Percentiles rank a stretch among this genome's conserved stretches.
Conservation (phyloP, 2,888 invertebrate genomes). For the Lepas anatifera region DNA sequence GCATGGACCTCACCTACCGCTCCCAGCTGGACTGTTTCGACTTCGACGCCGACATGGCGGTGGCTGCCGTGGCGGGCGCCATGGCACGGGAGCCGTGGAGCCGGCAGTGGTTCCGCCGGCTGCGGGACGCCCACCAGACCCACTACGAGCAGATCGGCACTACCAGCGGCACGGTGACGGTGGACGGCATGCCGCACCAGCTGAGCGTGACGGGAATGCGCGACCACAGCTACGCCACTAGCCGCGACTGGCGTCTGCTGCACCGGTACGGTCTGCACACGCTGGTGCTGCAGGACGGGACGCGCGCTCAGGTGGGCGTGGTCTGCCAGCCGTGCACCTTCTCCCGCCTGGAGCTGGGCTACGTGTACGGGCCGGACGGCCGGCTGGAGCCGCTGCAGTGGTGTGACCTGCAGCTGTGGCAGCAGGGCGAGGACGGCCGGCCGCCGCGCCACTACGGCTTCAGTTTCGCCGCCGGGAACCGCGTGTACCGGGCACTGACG, state of each 20-base stretch:
- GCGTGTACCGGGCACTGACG: slow-evolving; percentile 42
- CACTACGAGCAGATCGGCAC: slow-evolving; percentile 72
- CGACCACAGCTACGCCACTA: slow-evolving; percentile 65
- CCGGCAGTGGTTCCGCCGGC: slow-evolving; percentile 48
- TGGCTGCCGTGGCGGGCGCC: slow-evolving; percentile 51
- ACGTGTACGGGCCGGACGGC: slow-evolving; percentile 42
- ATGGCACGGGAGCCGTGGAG: slow-evolving; percentile 65
- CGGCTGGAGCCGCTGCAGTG: slow-evolving; percentile 39
- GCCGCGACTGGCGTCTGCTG: slow-evolving; percentile 59
- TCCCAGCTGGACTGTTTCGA: slow-evolving; percentile 53
- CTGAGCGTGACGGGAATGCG: slow-evolving; percentile 52
- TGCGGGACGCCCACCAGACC: slow-evolving; percentile 57
- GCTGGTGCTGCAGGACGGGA: slow-evolving; percentile 56
- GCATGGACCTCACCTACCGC: slow-evolving; percentile 49
- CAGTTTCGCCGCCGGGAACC: slow-evolving; percentile 43
- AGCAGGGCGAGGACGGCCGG: slow-evolving; percentile 47
- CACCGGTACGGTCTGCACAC: slow-evolving; percentile 68
- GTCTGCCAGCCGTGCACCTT: slow-evolving; percentile 60
- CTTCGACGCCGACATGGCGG: slow-evolving; percentile 57
- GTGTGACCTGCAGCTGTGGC: slow-evolving; percentile 44
- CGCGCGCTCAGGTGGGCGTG: slow-evolving; percentile 54
- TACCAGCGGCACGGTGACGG: slow-evolving; percentile 45
- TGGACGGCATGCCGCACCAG: slow-evolving; percentile 41
- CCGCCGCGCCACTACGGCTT: slow-evolving; percentile 51
- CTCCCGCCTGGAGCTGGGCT: slow-evolving; percentile 32